Evolutionary conservation across 2,888 invertebrate genomes (phyloP).

Genomic region (Rhabditoides inermis): DNA sequence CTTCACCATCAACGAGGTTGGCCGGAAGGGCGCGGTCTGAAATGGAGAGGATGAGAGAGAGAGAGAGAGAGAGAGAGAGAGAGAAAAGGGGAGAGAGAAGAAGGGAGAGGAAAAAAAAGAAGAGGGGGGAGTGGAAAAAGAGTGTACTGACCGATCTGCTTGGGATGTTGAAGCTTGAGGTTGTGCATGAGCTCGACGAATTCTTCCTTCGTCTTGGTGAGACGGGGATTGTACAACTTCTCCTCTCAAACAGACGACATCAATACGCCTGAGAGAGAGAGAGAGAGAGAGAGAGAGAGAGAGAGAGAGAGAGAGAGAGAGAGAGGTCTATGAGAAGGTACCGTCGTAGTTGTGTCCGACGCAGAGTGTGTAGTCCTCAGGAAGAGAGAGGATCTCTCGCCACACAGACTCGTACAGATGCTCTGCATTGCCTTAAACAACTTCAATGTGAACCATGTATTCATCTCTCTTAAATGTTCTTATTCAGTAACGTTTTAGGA

Average conservation of each 20-base stretch:
- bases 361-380: constrained; percentile 73
- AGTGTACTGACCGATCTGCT: constrained; percentile 73
- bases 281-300: too few relatives aligned
- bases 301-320: too few relatives aligned
- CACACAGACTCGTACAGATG: constrained; percentile 80
- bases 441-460: too few relatives aligned
- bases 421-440: constrained; percentile 59
- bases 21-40: constrained; percentile 26
- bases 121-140: too few relatives aligned
- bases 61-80: too few relatives aligned
- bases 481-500: too few relatives aligned
- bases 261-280: constrained; percentile 14
- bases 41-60: too few relatives aligned
- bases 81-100: too few relatives aligned
- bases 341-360: constrained; percentile 92
- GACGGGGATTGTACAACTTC: constrained; percentile 74
- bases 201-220: constrained; percentile 72
- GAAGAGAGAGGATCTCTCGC: constrained; percentile 74
- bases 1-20: constrained; percentile 25
- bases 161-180: constrained; percentile 82
- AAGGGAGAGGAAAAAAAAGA: too few relatives aligned
- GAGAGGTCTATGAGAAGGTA: too few relatives aligned
- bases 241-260: constrained; percentile 91
- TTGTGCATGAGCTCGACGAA: constrained; percentile 85
- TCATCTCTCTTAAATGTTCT: too few relatives aligned